Conservation (phyloP, 2,797 vertebrate genomes). For the Novumbra hubbsi region DNA sequence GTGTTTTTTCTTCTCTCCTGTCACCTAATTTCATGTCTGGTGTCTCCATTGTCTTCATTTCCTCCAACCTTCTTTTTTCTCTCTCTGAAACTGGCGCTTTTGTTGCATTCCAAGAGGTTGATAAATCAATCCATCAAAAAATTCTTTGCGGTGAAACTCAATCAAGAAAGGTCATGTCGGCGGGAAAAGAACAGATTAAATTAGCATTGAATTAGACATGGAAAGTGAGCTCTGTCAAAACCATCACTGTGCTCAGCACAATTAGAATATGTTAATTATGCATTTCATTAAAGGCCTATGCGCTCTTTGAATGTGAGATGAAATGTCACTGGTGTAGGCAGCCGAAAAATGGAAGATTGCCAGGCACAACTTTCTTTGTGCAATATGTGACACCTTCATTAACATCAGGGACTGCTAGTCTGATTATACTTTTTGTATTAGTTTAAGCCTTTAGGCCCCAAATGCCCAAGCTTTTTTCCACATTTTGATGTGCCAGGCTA, state of each 20-base stretch:
- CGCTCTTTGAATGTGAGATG: constrained; percentile 99
- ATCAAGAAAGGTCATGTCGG: constrained; percentile 99
- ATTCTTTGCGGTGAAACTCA: constrained; percentile 99
- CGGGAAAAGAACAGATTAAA: constrained; percentile 99
- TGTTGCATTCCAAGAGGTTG: constrained; percentile 97
- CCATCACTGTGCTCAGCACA: constrained; percentile 99
- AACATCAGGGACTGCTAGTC: constrained; percentile 99
- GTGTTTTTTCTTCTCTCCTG: constrained; percentile 50
- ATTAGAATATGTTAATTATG: constrained; percentile 99
- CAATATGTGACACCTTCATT: constrained; percentile 99
- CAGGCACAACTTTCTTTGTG: constrained; percentile 99
- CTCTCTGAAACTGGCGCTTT: constrained; percentile 89
- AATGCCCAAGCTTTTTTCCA: constrained; percentile 62
- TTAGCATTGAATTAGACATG: constrained; percentile 99
- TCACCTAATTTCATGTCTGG: constrained; percentile 57
- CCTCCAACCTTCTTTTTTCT: constrained; percentile 32
- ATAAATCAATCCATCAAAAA: constrained; percentile 99
- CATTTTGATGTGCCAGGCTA: constrained; percentile 64
- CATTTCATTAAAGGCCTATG: constrained; percentile 99
- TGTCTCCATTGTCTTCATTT: constrained; percentile 32
- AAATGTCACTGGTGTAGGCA: constrained; percentile 99
- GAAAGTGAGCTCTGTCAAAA: constrained; percentile 99
- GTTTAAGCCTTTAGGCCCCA: constrained; percentile 90
- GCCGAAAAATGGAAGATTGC: constrained; percentile 99
- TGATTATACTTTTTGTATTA: constrained; percentile 99